Percentiles rank a stretch among this genome's conserved stretches.
Evolutionary conservation across 2,113 vertebrate genomes (phyloP).

Genomic region (Oncorhynchus keta): DNA sequence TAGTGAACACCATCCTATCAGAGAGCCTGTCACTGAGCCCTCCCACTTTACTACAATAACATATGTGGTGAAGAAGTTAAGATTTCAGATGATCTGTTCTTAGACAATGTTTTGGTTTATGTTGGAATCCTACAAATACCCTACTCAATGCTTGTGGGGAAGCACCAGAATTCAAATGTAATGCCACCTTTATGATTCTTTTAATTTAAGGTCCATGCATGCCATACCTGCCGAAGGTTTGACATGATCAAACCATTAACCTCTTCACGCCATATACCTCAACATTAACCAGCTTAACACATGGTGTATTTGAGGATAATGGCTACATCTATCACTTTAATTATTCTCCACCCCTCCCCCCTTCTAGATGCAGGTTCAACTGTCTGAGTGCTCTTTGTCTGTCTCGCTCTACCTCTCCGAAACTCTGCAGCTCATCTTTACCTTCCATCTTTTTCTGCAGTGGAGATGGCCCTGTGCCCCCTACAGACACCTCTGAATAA

Average conservation of each 20-base stretch:
- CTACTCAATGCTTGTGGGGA: background rate
- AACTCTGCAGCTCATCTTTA: background rate
- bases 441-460: background rate
- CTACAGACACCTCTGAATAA: conserved; percentile 19
- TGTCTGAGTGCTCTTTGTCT: background rate
- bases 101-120: background rate
- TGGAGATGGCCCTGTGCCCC: conserved; percentile 20
- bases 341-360: background rate
- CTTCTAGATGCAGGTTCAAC: background rate
- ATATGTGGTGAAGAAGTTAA: too few species aligned
- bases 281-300: background rate
- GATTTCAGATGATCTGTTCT: too few species aligned
- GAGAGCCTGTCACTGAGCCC: too few species aligned
- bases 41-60: too few species aligned
- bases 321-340: background rate
- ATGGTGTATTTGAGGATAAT: background rate
- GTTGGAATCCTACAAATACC: background rate
- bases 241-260: background rate
- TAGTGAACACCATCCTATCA: too few species aligned
- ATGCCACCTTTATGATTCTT: background rate
- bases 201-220: background rate
- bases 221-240: background rate
- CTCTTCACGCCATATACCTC: background rate
- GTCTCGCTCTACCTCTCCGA: background rate
- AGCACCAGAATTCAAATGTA: background rate